Evolutionary conservation across 1,140 invertebrate species (phyloP).

Genomic region (Drosophila repletoides): DNA sequence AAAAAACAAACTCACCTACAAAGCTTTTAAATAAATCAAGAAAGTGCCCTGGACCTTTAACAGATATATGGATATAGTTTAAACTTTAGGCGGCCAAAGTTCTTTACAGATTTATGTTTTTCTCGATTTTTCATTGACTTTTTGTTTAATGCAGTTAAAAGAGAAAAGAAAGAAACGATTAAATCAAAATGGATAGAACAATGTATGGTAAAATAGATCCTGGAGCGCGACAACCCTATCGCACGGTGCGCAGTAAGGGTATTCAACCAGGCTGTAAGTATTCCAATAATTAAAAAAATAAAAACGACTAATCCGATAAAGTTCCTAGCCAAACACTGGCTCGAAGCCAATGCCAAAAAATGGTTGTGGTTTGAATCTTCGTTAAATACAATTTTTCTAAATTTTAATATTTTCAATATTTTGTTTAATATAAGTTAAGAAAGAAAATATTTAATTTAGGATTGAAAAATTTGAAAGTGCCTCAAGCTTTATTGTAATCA

Average conservation of each 20-base stretch:
- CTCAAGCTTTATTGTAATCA: too few species aligned
- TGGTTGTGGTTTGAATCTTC: too few species aligned
- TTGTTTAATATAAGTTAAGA: too few species aligned
- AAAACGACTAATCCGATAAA: not conserved
- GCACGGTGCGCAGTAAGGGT: conserved; percentile 89
- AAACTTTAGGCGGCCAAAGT: conserved; percentile 27
- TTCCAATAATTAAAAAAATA: not conserved
- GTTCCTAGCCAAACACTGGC: too few species aligned
- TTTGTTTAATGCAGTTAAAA: conserved; percentile 15
- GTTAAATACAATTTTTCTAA: too few species aligned
- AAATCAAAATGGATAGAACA: conserved; percentile 88
- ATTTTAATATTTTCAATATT: too few species aligned
- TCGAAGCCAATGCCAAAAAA: too few species aligned
- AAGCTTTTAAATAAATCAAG: conserved; percentile 40
- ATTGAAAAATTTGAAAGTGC: too few species aligned
- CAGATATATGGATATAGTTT: not conserved
- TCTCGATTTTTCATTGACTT: conserved; percentile 34
- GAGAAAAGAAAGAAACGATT: conserved; percentile 19
- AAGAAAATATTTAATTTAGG: too few species aligned
- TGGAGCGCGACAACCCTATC: conserved; percentile 90
- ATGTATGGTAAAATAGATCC: conserved; percentile 92
- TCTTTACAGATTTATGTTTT: conserved; percentile 22
- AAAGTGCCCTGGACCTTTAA: not conserved
- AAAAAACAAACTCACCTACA: conserved; percentile 1
- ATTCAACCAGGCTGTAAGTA: conserved; percentile 93